Evolutionary conservation across 2,113 vertebrate species (phyloP), one percentile per base, ranked within the genome.

Genomic region (Herpetotheres cachinnans): DNA sequence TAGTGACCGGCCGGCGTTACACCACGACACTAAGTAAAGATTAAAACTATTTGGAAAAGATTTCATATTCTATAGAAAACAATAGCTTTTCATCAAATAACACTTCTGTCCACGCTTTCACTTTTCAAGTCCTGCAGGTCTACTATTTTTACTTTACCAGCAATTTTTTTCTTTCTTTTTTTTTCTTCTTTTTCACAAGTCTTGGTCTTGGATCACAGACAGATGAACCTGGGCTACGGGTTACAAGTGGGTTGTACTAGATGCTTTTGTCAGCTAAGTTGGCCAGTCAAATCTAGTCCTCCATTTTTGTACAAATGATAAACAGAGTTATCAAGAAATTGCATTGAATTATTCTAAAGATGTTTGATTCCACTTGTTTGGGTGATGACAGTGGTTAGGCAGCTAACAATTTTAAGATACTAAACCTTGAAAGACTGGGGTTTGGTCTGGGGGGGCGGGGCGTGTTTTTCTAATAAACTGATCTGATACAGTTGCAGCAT

Each of bases 141-240:
- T 89, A 58, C 13, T 67, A 13, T 21, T 82, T 84, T 50, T 71
- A 79, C 15, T 90, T 61, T 79, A 89, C 11, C 13, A 47, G 26
- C 1, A 47, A 38, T 83, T 80, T 63, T n/a, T 4, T 46, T 24
- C 30, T 15, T 46, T n/a, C 5, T 46, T 54, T 49, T 56, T 29
- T 54, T 22, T 3, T 2, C 1, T 38, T 54, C n/a, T 36, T 62
- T 22, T 4, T 1, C 8, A 5, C 11, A 8, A 63, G 7, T 42
- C 26, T 59, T 82, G 29, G 2, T 29, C 32, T 61, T 40, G 14
- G 13, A 67, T 67, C 38, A 78, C 36, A 62, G 21, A 49, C 3
- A 71, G 26, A 24, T 56, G 16, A 74, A 76, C 32, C 49, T n/a
- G 3, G 25, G 6, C 32, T 70, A 67, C 16, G 7, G 11, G 5